Percentiles rank a stretch among this genome's conserved stretches.
phyloP scores from a whole-genome alignment of 2,797 vertebrate species.

The Bradypodion pumilum region DNA sequence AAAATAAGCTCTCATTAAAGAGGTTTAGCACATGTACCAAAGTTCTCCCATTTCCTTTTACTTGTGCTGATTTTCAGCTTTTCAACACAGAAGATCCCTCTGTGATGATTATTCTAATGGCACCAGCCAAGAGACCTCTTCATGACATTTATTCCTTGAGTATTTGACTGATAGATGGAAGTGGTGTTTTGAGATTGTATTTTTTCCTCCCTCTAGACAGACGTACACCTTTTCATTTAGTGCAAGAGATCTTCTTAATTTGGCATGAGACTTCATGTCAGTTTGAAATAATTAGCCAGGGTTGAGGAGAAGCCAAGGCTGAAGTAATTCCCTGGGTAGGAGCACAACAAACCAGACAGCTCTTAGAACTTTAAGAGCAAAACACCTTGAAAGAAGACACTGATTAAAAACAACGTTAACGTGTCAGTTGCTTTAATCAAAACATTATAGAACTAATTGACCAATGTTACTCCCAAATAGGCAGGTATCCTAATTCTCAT shows the following conservation, averaged over 20 bases:
- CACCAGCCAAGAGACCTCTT: background rate
- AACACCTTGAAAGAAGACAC: background rate
- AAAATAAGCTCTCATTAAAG: background rate
- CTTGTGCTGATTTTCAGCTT: background rate
- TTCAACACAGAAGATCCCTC: background rate
- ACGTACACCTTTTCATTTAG: background rate
- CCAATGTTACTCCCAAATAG: background rate
- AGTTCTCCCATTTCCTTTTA: background rate
- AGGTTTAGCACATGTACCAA: background rate
- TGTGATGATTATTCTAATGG: constrained; percentile 2
- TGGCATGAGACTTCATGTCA: background rate
- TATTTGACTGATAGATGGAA: background rate
- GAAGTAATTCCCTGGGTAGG: background rate
- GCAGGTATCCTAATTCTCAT: too few species aligned
- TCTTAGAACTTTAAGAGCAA: background rate
- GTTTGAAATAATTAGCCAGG: background rate
- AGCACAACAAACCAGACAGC: background rate
- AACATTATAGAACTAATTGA: background rate
- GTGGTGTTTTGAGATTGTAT: background rate
- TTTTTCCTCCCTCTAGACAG: background rate
- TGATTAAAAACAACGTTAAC: background rate
- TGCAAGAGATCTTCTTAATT: background rate
- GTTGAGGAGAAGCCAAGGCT: background rate
- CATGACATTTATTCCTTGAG: background rate
- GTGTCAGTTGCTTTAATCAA: background rate